phyloP scores from a whole-genome alignment of 2,888 invertebrate species.

The Sinotaia quadrata region DNA sequence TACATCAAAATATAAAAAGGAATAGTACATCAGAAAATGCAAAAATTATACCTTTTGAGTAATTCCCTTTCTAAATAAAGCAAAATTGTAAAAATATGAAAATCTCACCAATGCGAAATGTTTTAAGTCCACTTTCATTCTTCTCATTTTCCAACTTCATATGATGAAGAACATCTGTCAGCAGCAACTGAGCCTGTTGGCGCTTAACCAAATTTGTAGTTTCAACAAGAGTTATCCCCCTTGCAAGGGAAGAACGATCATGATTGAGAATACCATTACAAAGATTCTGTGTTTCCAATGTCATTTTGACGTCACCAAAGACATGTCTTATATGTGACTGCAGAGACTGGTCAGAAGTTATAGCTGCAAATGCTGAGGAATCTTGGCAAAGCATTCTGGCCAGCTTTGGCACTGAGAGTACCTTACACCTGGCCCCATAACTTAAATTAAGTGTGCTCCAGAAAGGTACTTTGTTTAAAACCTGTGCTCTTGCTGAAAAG shows the following conservation, averaged over 20 bases:
- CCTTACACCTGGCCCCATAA: too few relatives aligned
- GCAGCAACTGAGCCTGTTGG: conserved; percentile 70
- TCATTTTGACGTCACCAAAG: conserved; percentile 23
- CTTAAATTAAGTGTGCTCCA: too few relatives aligned
- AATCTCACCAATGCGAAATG: conserved; percentile 71
- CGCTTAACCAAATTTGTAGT: conserved; percentile 72
- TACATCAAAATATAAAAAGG: too few relatives aligned
- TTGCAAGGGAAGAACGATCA: conserved; percentile 72
- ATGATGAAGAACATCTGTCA: conserved; percentile 65
- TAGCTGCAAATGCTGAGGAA: too few relatives aligned
- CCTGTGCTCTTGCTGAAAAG: too few relatives aligned
- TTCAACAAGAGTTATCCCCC: conserved; percentile 74
- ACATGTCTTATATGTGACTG: too few relatives aligned
- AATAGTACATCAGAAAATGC: too few relatives aligned
- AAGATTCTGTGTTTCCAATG: conserved; percentile 43
- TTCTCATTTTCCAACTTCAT: conserved; percentile 46
- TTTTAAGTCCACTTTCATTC: conserved; percentile 41
- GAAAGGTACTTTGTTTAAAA: too few relatives aligned
- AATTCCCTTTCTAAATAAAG: background rate
- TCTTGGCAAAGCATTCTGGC: too few relatives aligned
- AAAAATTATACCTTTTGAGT: too few relatives aligned
- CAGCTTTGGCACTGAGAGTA: too few relatives aligned
- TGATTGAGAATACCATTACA: conserved; percentile 59
- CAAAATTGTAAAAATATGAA: background rate
- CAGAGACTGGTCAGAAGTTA: too few relatives aligned